Evolutionary conservation across 2,797 vertebrate genomes (phyloP), one percentile per base, ranked within the genome.

Genomic region (Siniperca undulata): DNA sequence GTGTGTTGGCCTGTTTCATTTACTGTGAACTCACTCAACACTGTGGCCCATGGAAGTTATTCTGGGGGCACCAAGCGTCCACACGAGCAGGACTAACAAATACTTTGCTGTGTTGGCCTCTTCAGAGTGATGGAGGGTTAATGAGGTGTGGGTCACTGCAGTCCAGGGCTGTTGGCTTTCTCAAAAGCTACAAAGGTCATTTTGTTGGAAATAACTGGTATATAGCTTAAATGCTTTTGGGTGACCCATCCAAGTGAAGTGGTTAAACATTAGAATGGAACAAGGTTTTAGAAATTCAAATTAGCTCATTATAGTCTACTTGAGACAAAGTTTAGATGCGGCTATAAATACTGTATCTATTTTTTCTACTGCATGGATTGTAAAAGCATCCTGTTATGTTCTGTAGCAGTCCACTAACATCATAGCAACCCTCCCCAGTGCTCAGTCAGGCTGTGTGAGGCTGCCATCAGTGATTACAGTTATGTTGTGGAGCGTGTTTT

Each of bases 401-500:
- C 42, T 53, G 46, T 22, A 44, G 62, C 53, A 20, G 62, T n/a
- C 12, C 48, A 53, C 36, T 5, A 30, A 65, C 59, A 69, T 64
- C 53, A 65, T 24, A 62, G 10, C 55, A 66, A 50, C 8, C 12
- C 36, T 59, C 52, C 36, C 4, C 24, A 11, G 4, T 19, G 20
- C 42, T 73, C 60, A 60, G 64, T 65, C 24, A 22, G 70, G 58
- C 77, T 65, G 64, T 72, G 46, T 58, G 27, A 58, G 73, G 71
- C 79, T 70, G 34, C 82, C 70, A 58, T 82, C 70, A 20, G 42
- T 77, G 46, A 88, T 84, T 76, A 62, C 36, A 79, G 71, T 74
- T 62, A 85, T 82, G 84, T 78, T 59, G 81, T 76, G 80, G 61
- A 88, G 84, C n/a, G 7, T 85, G 89, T 85, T 89, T 83, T 73